Evolutionary conservation across 2,113 vertebrate species (phyloP), one percentile per base, ranked within the genome.

Genomic region (Embiotoca jacksoni): DNA sequence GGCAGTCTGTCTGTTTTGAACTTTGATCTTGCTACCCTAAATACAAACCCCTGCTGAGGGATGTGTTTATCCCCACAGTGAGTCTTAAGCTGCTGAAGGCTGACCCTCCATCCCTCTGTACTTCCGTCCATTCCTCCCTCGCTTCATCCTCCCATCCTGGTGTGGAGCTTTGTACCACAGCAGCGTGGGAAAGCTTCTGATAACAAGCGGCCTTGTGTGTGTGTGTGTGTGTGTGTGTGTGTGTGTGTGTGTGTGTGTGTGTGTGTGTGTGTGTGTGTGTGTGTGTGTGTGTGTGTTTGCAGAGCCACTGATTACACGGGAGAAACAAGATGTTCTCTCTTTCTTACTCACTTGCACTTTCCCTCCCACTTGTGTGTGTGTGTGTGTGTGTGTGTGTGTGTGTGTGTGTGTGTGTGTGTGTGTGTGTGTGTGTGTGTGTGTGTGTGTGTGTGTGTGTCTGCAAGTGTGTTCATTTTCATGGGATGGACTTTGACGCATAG

Each of bases 171-270:
- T 93, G 90, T 89, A 84, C 41, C 86, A 72, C 75, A 70, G 88
- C 89, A 92, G 91, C 89, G 92, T 94, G 93, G 92, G 93, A 94
- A 94, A 93, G 89, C 81, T 83, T 82, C 91, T 78, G 88, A 92
- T 93, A 89, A 90, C 86, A 91, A 87, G 89, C 81, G 62, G 69
- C 88, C 77, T 85, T 90, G 89, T 88, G 89, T 85, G 80, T 88
- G 81, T 89, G 80, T 91, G 85, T 90, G 89, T 88, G 81, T 89
- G 80, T 91, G 85, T 90, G 89, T 88, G 81, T 89, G 80, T 91
- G 85, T 90, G 89, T 88, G 81, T 89, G 80, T 91, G 85, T 90
- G 89, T 88, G 81, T 89, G 80, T 91, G 85, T 90, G 89, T 88
- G 81, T 89, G 80, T 91, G 85, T 90, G 89, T 88, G 81, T 89